Evolutionary conservation across 2,113 vertebrate species (phyloP), one percentile per base, ranked within the genome.

Genomic region (Eonycteris spelaea): DNA sequence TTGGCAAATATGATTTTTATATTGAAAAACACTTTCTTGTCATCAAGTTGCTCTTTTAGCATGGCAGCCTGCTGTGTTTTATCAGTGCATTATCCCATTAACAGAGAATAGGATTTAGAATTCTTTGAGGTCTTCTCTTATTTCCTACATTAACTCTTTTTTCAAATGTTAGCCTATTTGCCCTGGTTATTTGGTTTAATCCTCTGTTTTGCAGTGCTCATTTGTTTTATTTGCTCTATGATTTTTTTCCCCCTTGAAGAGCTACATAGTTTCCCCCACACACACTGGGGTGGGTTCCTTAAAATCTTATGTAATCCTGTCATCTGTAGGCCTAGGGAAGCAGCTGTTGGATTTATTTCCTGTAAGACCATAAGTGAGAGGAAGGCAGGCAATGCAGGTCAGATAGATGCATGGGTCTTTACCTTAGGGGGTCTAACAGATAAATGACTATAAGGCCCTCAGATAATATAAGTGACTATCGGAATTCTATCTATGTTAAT

Each of bases 31-130:
- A 75, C 11, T 51, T 86, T 68, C 45, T 80, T 91, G 93, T 43
- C 86, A n/a, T 91, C 55, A 59, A 51, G 65, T 89, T 93, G 3
- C 24, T 96, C 28, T 88, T 88, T 84, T 73, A 90, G 55, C 90
- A 35, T 88, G 83, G 33, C 24, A 86, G 38, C 18, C 40, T 82
- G 45, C 40, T 83, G 0, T n/a, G 35, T 93, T 53, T 95, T 70
- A 91, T 91, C 77, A 93, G 8, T 74, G 40, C 6, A 82, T 15
- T 86, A 90, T 28, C 30, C 28, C 43, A 84, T 48, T 90, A 74
- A 74, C 12, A 48, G n/a, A 89, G 61, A 55, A 79, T 19, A 70
- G 30, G 26, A 85, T 51, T 89, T 89, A 75, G n/a, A 95, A 85
- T 91, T 93, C 48, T 91, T 89, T n/a, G 57, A 95, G 63, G 35